phyloP scores from a whole-genome alignment of 2,797 vertebrate genomes.

The Stomatorhinus walkeri region DNA sequence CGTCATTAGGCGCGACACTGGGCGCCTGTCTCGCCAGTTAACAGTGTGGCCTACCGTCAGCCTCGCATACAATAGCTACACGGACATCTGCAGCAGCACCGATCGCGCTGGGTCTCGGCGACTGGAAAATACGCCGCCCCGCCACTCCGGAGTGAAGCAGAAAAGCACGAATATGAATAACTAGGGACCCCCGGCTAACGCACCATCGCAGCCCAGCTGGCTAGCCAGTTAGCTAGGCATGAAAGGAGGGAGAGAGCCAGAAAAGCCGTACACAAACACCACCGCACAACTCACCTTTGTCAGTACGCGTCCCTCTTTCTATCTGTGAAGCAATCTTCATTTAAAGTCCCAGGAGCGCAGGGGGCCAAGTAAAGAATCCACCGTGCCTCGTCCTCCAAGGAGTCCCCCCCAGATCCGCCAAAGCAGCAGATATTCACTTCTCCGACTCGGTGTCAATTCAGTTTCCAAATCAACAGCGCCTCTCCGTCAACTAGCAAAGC shows the following conservation, averaged over 20 bases:
- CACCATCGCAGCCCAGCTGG: constrained; percentile 18
- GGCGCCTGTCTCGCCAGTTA: background rate
- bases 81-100: background rate
- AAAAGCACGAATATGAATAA: background rate
- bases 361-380: constrained; percentile 31
- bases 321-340: constrained; percentile 30
- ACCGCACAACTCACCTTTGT: constrained; percentile 44
- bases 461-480: constrained; percentile 46
- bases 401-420: constrained; percentile 25
- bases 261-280: constrained; percentile 21
- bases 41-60: background rate
- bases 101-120: background rate
- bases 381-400: constrained; percentile 22
- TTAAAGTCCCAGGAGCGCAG: constrained; percentile 23
- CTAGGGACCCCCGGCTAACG: background rate
- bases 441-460: constrained; percentile 41
- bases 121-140: background rate
- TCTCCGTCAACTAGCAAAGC: constrained; percentile 37
- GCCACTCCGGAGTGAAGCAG: background rate
- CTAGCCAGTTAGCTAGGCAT: constrained; percentile 16
- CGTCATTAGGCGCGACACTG: background rate
- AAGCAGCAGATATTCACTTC: constrained; percentile 33
- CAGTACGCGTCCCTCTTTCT: constrained; percentile 38
- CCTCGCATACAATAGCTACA: background rate
- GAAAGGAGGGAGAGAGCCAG: constrained; percentile 20